Conservation (phyloP, 64 coral and sea anemone species). For the Acropora tenuis region DNA sequence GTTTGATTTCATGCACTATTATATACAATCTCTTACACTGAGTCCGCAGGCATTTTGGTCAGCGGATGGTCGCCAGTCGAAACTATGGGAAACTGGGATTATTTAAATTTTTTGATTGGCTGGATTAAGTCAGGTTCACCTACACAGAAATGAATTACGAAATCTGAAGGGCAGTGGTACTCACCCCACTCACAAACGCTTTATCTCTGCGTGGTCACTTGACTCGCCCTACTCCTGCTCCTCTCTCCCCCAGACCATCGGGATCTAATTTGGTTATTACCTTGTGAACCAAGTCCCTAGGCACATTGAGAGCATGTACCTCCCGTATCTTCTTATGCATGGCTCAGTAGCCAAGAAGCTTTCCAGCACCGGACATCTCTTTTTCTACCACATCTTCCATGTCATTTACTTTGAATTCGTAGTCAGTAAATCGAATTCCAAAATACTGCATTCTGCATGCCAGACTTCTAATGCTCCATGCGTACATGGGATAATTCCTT, state of each 20-base stretch:
- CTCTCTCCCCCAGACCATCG: neutral
- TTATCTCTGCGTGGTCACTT: neutral
- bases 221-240: conserved; percentile 16
- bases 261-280: conserved; percentile 53
- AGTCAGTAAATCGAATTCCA: conserved; percentile 46
- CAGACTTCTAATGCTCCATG: conserved; percentile 50
- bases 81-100: neutral
- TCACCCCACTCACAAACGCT: neutral
- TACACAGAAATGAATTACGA: neutral
- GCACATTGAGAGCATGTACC: conserved; percentile 62
- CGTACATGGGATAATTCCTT: conserved; percentile 37
- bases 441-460: conserved; percentile 44
- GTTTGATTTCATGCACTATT: no score
- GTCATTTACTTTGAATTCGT: conserved; percentile 26
- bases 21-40: no score
- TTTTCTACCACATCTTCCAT: conserved; percentile 29
- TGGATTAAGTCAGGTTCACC: neutral
- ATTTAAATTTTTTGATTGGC: no score
- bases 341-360: conserved; percentile 40
- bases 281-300: conserved; percentile 38
- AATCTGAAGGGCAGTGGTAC: neutral
- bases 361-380: conserved; percentile 45
- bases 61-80: no score
- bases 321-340: conserved; percentile 49
- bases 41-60: no score